Conservation (phyloP, 2,888 invertebrate species). For the Bembecia ichneumoniformis region DNA sequence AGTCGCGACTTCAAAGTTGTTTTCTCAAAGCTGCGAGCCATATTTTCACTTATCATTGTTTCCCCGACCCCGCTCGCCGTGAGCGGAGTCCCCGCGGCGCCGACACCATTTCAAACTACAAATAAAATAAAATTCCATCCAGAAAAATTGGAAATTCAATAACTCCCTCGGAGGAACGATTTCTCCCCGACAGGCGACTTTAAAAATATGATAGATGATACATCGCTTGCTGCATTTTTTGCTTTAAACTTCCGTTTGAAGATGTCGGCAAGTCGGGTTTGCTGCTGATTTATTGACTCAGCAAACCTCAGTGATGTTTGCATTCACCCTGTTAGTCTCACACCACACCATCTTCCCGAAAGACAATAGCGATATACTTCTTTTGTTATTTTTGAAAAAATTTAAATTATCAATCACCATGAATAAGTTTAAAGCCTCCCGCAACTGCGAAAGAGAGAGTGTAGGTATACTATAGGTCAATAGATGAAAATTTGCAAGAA, state of each 20-base stretch:
- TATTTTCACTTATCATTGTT: not conserved
- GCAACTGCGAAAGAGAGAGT: too few species aligned
- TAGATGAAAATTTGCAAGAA: too few species aligned
- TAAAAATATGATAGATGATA: constrained; percentile 36
- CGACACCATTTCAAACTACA: constrained; percentile 19
- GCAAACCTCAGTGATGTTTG: not conserved
- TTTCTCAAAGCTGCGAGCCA: not conserved
- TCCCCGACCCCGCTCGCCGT: not conserved
- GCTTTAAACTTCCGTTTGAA: not conserved
- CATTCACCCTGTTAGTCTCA: not conserved
- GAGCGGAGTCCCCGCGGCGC: constrained; percentile 11
- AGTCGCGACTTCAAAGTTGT: not conserved
- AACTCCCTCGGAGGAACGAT: constrained; percentile 28
- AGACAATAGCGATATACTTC: too few species aligned
- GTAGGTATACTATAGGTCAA: too few species aligned
- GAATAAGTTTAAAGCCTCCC: too few species aligned
- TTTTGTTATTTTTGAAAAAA: too few species aligned
- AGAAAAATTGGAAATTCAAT: constrained; percentile 44
- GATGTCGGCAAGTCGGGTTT: not conserved
- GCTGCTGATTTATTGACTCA: constrained; percentile 4
- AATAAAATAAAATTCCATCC: constrained; percentile 27
- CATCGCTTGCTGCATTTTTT: constrained; percentile 7
- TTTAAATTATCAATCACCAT: too few species aligned
- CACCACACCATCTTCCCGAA: too few species aligned
- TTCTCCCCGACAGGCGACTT: constrained; percentile 27